Percentiles rank a stretch among this genome's conserved stretches.
phyloP scores from a whole-genome alignment of 2,888 invertebrate species.

The Theretra japonica region DNA sequence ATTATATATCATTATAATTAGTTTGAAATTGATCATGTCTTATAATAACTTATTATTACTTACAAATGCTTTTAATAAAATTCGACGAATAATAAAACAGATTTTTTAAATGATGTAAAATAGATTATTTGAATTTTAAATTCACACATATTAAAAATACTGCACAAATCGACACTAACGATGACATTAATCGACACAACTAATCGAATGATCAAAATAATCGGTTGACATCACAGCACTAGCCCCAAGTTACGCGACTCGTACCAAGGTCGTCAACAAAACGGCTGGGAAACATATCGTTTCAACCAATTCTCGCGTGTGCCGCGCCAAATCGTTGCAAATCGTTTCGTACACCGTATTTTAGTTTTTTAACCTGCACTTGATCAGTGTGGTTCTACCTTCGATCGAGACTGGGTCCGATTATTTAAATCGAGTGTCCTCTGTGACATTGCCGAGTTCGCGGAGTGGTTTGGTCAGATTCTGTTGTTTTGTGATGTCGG shows the following conservation, averaged over 20 bases:
- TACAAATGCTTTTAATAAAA: too few relatives aligned
- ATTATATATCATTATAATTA: too few relatives aligned
- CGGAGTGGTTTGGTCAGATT: background rate
- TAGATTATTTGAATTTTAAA: too few relatives aligned
- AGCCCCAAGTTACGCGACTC: constrained; percentile 38
- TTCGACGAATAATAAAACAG: too few relatives aligned
- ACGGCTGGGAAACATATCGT: constrained; percentile 19
- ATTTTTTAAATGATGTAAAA: too few relatives aligned
- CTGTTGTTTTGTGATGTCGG: constrained; percentile 15
- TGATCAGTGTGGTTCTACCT: background rate
- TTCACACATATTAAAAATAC: too few relatives aligned
- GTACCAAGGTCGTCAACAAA: constrained; percentile 44
- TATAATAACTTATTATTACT: too few relatives aligned
- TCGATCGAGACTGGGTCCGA: background rate
- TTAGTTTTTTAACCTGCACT: constrained; percentile 4
- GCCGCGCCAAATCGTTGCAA: constrained; percentile 13
- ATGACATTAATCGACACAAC: background rate
- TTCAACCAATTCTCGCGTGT: constrained; percentile 24
- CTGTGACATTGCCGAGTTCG: constrained; percentile 15
- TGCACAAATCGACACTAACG: too few relatives aligned
- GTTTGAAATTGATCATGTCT: too few relatives aligned
- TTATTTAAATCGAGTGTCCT: constrained; percentile 5
- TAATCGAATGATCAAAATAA: constrained; percentile 50
- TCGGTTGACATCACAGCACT: constrained; percentile 60
- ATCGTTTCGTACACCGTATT: constrained; percentile 1